Evolutionary conservation across 2,113 vertebrate species (phyloP), one percentile per base, ranked within the genome.

Genomic region (Brienomyrus brachyistius): DNA sequence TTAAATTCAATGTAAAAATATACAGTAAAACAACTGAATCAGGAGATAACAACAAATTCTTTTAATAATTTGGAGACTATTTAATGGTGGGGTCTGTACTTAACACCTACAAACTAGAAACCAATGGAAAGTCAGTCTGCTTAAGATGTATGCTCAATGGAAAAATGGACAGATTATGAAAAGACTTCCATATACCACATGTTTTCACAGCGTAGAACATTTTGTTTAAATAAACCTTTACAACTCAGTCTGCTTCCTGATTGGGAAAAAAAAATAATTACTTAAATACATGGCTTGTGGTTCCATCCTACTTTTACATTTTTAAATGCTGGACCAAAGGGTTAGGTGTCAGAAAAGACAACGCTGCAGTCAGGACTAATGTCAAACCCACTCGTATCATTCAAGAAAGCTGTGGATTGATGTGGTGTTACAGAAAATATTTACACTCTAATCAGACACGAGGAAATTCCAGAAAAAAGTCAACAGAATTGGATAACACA

Each of bases 161-260:
- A 47, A 84, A 47, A 48, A 47, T 47, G 17, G 82, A 23, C 0
- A 7, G 19, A 48, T 47, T 84, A 10, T 47, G 23, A 23, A 84
- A 40, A 82, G 15, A 48, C 45, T 19, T 47, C 80, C 82, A 84
- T 48, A 23, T 48, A 13, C 82, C 8, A 48, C 15, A 84, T 84
- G 23, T 48, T 84, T 47, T 84, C 82, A 48, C 3, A 47, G 40
- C 19, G 21, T 48, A 45, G 82, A 84, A 84, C 17, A 84, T 40
- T 80, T 80, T 80, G 74, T 80, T 80, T 80, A 43, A 80, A 80
- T 80, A 80, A 80, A 80, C 74, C 4, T 80, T 80, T 43, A 80
- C 15, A 80, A 31, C 62, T 70, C 62, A 27, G 62, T 11, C 62
- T 66, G 62, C 9, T 66, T 66, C 70, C 70, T 35, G 70, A 31